These are phyloP conservation scores for Lapara coniferarum DNA, from an alignment of 2,888 invertebrate species.

Conservation along the genomic window DNA sequence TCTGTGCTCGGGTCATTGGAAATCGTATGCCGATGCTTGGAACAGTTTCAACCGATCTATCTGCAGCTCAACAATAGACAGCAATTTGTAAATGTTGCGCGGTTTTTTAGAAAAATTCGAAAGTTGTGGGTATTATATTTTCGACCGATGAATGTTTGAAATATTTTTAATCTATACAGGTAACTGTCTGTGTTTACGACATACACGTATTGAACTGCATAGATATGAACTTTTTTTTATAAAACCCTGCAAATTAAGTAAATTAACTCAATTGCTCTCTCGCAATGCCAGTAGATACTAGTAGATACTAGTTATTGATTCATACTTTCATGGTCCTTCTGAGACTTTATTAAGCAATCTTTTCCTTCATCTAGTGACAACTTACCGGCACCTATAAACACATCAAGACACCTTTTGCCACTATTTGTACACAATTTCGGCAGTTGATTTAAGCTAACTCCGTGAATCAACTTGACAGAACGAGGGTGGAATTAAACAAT, in stretches of 20 bases:
- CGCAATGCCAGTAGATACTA: too few relatives aligned
- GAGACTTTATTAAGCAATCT: too few relatives aligned
- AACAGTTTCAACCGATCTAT: slow-evolving; percentile 23
- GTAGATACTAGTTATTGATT: too few relatives aligned
- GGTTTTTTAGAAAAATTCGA: slow-evolving; percentile 28
- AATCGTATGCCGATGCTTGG: slow-evolving; percentile 17
- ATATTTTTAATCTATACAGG: neutral
- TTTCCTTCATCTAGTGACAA: too few relatives aligned
- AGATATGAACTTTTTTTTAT: too few relatives aligned
- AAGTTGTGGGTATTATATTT: slow-evolving; percentile 24
- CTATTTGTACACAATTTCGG: slow-evolving; percentile 37
- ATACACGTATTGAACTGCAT: too few relatives aligned
- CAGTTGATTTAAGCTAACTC: slow-evolving; percentile 45
- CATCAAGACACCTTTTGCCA: slow-evolving; percentile 32
- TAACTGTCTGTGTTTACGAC: neutral
- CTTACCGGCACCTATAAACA: neutral
- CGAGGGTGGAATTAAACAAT: slow-evolving; percentile 78
- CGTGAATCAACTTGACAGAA: slow-evolving; percentile 70
- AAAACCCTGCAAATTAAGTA: too few relatives aligned
- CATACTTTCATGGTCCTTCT: too few relatives aligned
- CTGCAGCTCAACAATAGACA: slow-evolving; percentile 16
- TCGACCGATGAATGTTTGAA: slow-evolving; percentile 2
- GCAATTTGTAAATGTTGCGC: slow-evolving; percentile 35
- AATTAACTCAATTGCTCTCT: too few relatives aligned
- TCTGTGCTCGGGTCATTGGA: slow-evolving; percentile 62